A percentile compares a stretch with the other conserved stretches of the same genome.
Evolutionary conservation across 2,888 invertebrate genomes (phyloP).

Genomic region (Harpalus rubripes): DNA sequence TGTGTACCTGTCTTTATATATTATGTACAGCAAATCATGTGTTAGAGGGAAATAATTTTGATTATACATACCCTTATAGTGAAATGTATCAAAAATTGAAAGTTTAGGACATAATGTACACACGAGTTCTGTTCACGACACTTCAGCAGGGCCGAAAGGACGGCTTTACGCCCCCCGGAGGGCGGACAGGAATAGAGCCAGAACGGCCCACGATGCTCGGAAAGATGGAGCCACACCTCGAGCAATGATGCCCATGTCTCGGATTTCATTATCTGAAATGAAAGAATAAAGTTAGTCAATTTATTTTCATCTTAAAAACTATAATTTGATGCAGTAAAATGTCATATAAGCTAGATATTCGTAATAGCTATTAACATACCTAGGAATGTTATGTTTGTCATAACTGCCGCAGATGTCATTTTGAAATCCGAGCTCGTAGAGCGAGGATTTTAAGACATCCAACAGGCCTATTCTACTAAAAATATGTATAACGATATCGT

Average conservation of each 20-base stretch:
- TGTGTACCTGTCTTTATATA: neutral
- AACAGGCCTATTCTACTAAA: too few species aligned
- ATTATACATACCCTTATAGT: conserved; percentile 56
- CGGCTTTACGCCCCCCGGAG: conserved; percentile 54
- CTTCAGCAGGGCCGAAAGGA: conserved; percentile 39
- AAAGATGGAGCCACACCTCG: neutral
- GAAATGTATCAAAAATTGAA: conserved; percentile 61
- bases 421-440: too few species aligned
- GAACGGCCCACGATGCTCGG: conserved; percentile 8
- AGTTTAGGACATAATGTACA: conserved; percentile 55
- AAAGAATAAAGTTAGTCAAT: neutral
- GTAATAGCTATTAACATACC: too few species aligned
- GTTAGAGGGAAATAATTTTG: conserved; percentile 45
- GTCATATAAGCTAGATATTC: too few species aligned
- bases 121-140: conserved; percentile 37
- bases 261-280: conserved; percentile 74
- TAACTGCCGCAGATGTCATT: too few species aligned
- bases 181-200: conserved; percentile 3
- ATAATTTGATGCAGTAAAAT: too few species aligned
- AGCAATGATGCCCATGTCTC: conserved; percentile 73
- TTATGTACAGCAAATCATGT: neutral
- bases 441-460: too few species aligned
- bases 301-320: neutral
- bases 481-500: too few species aligned
- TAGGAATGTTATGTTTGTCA: too few species aligned